phyloP scores from a whole-genome alignment of 2,888 invertebrate genomes.

The Aphidoletes aphidimyza region DNA sequence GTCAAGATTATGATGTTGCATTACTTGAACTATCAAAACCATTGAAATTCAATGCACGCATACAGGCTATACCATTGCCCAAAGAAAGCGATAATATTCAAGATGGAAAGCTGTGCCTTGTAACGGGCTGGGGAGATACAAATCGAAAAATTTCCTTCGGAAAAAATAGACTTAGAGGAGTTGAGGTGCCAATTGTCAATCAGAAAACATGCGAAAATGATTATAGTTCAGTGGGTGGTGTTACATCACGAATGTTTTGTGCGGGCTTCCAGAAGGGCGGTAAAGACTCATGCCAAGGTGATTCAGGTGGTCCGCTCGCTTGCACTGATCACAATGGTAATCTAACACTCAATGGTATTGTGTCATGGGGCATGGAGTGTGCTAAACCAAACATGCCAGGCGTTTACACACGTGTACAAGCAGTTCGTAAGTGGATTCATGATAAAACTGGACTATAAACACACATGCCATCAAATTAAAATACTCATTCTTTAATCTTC shows the following conservation, averaged over 20 bases:
- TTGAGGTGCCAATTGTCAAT: conserved; percentile 66
- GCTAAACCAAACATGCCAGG: conserved; percentile 62
- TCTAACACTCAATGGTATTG: conserved; percentile 62
- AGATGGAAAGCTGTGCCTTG: conserved; percentile 64
- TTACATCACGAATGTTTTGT: conserved; percentile 71
- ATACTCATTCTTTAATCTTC: background rate
- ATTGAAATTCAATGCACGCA: conserved; percentile 66
- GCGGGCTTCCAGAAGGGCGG: conserved; percentile 71
- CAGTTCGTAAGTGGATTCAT: conserved; percentile 56
- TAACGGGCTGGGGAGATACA: conserved; percentile 66
- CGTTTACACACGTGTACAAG: conserved; percentile 56
- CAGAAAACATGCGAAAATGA: conserved; percentile 67
- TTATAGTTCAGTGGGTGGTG: conserved; percentile 65
- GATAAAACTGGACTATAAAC: background rate
- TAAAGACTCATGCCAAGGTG: conserved; percentile 65
- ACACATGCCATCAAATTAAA: background rate
- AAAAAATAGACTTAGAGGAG: conserved; percentile 58
- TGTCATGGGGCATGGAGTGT: conserved; percentile 65
- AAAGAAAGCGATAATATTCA: conserved; percentile 61
- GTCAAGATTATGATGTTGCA: conserved; percentile 72
- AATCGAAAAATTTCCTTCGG: conserved; percentile 60
- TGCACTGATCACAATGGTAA: conserved; percentile 57
- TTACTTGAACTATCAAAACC: conserved; percentile 69
- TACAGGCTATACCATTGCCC: conserved; percentile 67
- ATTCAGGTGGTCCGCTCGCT: conserved; percentile 65